Evolutionary conservation across 2,797 vertebrate genomes (phyloP), one percentile per base, ranked within the genome.

Genomic region (Microcaecilia unicolor): DNA sequence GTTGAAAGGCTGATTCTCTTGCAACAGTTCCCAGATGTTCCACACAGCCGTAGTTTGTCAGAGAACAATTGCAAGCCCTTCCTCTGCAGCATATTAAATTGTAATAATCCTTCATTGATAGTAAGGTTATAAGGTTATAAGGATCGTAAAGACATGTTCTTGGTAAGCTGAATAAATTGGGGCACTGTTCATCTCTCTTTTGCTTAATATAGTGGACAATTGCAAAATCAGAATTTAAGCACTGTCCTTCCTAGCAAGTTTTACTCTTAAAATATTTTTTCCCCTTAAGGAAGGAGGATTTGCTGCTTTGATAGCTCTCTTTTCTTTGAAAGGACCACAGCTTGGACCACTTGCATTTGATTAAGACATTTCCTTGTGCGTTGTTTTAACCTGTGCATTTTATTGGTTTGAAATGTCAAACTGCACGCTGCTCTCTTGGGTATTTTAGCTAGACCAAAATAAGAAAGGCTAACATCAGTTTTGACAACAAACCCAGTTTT

Each of bases 401-500:
- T 44, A 32, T 47, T 41, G 61, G 58, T 61, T 57, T 16, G 62
- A 64, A 51, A 69, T 42, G 25, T 45, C 51, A 67, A 64, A 59
- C 9, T 9, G 15, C 21, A 55, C 28, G 41, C 53, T 44, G 44
- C 58, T 56, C 43, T 31, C 37, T 57, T 22, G 44, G 51, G 58
- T 70, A 55, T 61, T 70, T 64, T 64, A 51, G 58, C 59, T 41
- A 37, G 58, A 61, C 55, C 55, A 64, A 67, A 76, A 72, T 63
- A 73, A 78, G 55, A 72, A 68, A 64, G 61, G 58, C 62, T 68
- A 74, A n/a, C n/a, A 59, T 67, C 58, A 34, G 53, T 78, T 74
- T 74, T 70, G 72, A 80, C 74, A 78, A 81, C 80, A 83, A 80
- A 80, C 74, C 59, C 56, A 75, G 65, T 19, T 80, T 81, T 79